phyloP scores from a whole-genome alignment of 2,797 vertebrate species.

The Zenarchopterus dispar region DNA sequence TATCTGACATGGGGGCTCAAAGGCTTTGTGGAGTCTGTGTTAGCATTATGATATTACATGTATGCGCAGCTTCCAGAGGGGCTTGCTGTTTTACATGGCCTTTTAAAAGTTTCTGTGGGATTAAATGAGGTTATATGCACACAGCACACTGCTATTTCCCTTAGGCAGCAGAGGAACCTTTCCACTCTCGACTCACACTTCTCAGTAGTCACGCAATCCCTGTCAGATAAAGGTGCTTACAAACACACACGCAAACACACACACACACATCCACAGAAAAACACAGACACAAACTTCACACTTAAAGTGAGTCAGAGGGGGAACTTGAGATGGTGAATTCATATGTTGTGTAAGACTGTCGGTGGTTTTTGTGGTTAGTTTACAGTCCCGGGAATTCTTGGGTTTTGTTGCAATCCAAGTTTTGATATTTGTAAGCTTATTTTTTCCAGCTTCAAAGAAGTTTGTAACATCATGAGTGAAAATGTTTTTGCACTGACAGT shows the following conservation, averaged over 20 bases:
- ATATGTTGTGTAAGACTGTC: slow-evolving; percentile 41
- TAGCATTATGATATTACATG: slow-evolving; percentile 42
- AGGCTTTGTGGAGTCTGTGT: slow-evolving; percentile 36
- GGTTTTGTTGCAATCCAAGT: not conserved
- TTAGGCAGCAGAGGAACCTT: slow-evolving; percentile 79
- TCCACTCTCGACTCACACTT: slow-evolving; percentile 74
- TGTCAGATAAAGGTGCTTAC: slow-evolving; percentile 59
- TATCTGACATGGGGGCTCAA: slow-evolving; percentile 27
- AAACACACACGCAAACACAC: slow-evolving; percentile 28
- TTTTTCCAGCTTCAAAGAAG: slow-evolving; percentile 15
- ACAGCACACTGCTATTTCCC: slow-evolving; percentile 78
- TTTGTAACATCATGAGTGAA: not conserved
- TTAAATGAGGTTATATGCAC: slow-evolving; percentile 78
- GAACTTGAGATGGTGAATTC: slow-evolving; percentile 23
- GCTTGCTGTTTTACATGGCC: slow-evolving; percentile 74
- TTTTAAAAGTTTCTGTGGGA: slow-evolving; percentile 75
- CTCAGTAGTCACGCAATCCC: slow-evolving; percentile 82
- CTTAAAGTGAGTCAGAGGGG: slow-evolving; percentile 61
- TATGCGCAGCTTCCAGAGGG: slow-evolving; percentile 54
- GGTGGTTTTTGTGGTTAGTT: slow-evolving; percentile 29
- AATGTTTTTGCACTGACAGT: not conserved
- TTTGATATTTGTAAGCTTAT: slow-evolving; percentile 10
- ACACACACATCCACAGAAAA: slow-evolving; percentile 39
- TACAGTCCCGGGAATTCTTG: too few relatives aligned
- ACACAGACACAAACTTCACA: slow-evolving; percentile 25